These are phyloP conservation scores for Melanotaenia maccullochi DNA, from an alignment of 2,797 vertebrate species.

Conservation along the genomic window DNA sequence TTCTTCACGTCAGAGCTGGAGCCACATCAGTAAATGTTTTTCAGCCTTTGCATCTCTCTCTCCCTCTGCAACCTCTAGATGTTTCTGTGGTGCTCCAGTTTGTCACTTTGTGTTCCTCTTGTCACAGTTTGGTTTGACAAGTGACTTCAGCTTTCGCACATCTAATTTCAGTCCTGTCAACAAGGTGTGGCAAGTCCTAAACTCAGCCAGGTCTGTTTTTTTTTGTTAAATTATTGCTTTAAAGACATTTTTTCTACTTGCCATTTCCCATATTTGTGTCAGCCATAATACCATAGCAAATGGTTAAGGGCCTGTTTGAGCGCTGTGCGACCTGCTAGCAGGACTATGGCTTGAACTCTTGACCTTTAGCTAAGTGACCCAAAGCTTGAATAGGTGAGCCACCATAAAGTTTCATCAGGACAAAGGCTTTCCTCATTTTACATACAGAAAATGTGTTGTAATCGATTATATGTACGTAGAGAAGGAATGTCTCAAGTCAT, in stretches of 20 bases:
- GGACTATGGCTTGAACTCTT: too few species aligned
- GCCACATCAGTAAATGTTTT: background rate
- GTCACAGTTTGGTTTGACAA: conserved; percentile 3
- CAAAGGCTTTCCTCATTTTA: too few species aligned
- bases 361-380: too few species aligned
- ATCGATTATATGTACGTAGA: too few species aligned
- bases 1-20: background rate
- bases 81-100: background rate
- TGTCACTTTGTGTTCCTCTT: background rate
- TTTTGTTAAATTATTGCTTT: background rate
- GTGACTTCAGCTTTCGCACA: background rate
- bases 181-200: background rate
- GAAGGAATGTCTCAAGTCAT: too few species aligned
- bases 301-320: background rate
- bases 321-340: too few species aligned
- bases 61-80: background rate
- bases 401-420: too few species aligned
- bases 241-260: background rate
- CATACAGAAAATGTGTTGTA: too few species aligned
- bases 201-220: background rate
- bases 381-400: too few species aligned
- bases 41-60: background rate
- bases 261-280: background rate
- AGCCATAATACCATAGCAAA: background rate
- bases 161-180: conserved; percentile 2